Evolutionary conservation across 2,113 vertebrate species (phyloP), one percentile per base, ranked within the genome.

Genomic region (Myiagra hebetior): DNA sequence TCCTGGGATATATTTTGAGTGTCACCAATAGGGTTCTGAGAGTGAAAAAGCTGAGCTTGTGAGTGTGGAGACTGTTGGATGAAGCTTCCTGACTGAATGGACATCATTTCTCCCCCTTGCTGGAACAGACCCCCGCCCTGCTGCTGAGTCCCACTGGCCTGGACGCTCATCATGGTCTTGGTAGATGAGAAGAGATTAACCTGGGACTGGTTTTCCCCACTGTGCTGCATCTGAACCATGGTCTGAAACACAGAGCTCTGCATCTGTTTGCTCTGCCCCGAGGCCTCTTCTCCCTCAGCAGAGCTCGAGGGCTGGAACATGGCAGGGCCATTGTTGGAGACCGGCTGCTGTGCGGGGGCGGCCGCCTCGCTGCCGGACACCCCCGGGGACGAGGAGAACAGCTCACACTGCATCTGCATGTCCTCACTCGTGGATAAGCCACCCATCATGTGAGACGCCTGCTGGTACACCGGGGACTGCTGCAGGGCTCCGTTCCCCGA

Each of bases 391-490:
- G 98, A 93, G 80, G 98, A 98, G 98, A 99, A 99, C 42, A 99
- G 95, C 84, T 98, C 98, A 57, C 99, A 99, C 82, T 99, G 99
- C 98, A 99, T 99, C 80, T 99, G 99, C 96, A 99, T 99, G 91
- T 98, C 98, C 55, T 98, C 98, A 0, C 10, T 95, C 6, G 96
- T 62, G 14, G 98, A 94, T 3, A 98, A 52, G 3, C 98, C 96
- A 3, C 97, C 95, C 95, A 98, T 98, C 62, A 98, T 95, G 85
- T 98, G 98, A 13, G 98, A 95, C 13, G 98, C 91, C 73, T 98
- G 98, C 83, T 98, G 98, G 87, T 98, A 98, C 84, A 98, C 98
- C 2, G 98, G 98, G 11, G 98, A 97, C 56, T 98, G 98, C 35
- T 98, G 98, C 72, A 98, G 97, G 85, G 90, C 97, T 33, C 98